Evolutionary conservation across 2,797 vertebrate genomes (phyloP), one percentile per base, ranked within the genome.

Genomic region (Falco concolor): DNA sequence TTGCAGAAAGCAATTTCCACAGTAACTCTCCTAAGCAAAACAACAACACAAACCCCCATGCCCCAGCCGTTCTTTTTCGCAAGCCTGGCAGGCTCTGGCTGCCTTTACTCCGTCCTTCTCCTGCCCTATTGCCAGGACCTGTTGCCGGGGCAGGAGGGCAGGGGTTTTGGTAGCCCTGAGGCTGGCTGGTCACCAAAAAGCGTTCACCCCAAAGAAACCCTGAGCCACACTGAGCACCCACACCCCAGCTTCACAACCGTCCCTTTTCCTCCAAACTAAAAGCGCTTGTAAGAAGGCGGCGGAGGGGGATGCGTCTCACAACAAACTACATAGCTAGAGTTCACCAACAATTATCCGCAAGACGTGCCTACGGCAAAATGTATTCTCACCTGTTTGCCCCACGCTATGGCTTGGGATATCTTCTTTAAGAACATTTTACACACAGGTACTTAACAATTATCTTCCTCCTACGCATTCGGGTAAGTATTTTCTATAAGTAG

Each of bases 1-100:
- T 98, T 98, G 98, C 98, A 98, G 98, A 99, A 99, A 98, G 98
- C 98, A 98, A 98, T 98, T 98, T 98, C 96, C 97, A 98, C 97
- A 98, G 97, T 96, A 97, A 90, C 97, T 97, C 93, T 96, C 90
- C 52, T 5, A 98, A 96, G 94, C 96, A 96, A 95, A 93, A 95
- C 47, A 96, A 70, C 93, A 96, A 82, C 95, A 87, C 90, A 75
- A 42, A 84, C 30, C 34, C 72, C 63, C 12, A 25, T 44, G 59
- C 86, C 80, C 77, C 95, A 72, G 77, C 81, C 79, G 50, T 73
- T 93, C 82, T 65, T 94, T 90, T 91, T 54, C 61, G 56, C 42
- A 91, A 90, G 54, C 44, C 96, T 76, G 36, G 61, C 36, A 57
- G 60, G n/a, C 18, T 85, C 68, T 74, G n/a, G 49, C 65, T 61